phyloP scores from a whole-genome alignment of 2,113 vertebrate species.

The Thalassarche chlororhynchos region DNA sequence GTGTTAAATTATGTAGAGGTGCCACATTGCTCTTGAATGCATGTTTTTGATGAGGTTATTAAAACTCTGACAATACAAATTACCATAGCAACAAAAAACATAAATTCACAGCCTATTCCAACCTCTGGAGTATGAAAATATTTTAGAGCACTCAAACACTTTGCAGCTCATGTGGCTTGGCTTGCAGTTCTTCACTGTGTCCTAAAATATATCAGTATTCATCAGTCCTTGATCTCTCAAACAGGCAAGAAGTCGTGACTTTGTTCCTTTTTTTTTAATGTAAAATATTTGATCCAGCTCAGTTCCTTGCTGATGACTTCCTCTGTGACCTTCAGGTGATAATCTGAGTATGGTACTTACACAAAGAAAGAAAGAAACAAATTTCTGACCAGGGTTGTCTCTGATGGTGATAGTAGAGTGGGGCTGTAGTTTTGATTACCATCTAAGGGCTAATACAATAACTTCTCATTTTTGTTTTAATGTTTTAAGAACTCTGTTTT shows the following conservation, averaged over 20 bases:
- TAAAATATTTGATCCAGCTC: neutral
- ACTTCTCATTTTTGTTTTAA: neutral
- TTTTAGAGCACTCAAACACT: neutral
- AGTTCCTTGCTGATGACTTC: neutral
- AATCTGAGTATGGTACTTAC: neutral
- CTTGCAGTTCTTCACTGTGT: neutral
- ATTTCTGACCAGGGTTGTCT: neutral
- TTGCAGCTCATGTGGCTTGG: neutral
- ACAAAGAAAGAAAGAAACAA: neutral
- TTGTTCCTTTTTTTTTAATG: neutral
- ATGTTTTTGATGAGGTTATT: constrained; percentile 63
- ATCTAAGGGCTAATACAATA: neutral
- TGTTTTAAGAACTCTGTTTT: neutral
- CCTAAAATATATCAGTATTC: neutral
- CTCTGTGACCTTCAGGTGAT: neutral
- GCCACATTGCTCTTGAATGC: constrained; percentile 4
- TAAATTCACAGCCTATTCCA: constrained; percentile 39
- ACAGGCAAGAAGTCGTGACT: neutral
- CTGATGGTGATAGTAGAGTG: neutral
- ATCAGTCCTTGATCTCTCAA: neutral
- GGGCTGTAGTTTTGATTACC: neutral
- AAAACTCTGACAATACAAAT: constrained; percentile 60
- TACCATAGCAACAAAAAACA: constrained; percentile 29
- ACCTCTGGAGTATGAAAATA: neutral
- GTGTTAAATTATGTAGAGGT: constrained; percentile 13